phyloP scores from a whole-genome alignment of 2,797 vertebrate genomes.

The Sciaenops ocellatus region DNA sequence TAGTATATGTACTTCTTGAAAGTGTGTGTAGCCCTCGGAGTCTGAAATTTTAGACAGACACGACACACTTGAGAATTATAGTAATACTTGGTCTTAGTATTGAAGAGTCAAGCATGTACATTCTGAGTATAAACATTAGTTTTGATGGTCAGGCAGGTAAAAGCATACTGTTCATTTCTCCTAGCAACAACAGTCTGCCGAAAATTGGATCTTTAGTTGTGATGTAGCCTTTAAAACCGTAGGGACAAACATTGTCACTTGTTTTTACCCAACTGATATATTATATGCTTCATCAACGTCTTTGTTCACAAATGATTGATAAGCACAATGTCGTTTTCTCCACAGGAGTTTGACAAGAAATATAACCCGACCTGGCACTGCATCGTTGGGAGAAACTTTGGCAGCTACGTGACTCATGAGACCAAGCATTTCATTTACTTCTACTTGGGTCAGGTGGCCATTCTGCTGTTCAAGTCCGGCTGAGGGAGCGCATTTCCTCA shows the following conservation, averaged over 20 bases:
- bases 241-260: neutral
- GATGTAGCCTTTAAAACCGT: neutral
- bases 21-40: neutral
- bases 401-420: slow-evolving; percentile 98
- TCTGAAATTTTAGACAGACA: neutral
- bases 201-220: neutral
- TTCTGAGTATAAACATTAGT: neutral
- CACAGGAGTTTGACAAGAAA: slow-evolving; percentile 98
- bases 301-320: neutral
- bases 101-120: neutral
- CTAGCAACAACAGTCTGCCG: neutral
- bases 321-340: slow-evolving; percentile 15
- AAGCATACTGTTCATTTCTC: neutral
- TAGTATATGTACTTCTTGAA: neutral
- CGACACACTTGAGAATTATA: neutral
- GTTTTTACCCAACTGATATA: neutral
- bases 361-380: slow-evolving; percentile 99
- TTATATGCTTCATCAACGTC: neutral
- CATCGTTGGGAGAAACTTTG: slow-evolving; percentile 97
- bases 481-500: slow-evolving; percentile 76
- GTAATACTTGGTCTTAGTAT: neutral
- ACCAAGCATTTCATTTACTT: slow-evolving; percentile 99
- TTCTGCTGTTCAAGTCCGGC: slow-evolving; percentile 97
- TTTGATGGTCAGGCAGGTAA: neutral
- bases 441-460: slow-evolving; percentile 98